phyloP scores from a whole-genome alignment of 2,888 invertebrate genomes.

The Cephus nigrinus region DNA sequence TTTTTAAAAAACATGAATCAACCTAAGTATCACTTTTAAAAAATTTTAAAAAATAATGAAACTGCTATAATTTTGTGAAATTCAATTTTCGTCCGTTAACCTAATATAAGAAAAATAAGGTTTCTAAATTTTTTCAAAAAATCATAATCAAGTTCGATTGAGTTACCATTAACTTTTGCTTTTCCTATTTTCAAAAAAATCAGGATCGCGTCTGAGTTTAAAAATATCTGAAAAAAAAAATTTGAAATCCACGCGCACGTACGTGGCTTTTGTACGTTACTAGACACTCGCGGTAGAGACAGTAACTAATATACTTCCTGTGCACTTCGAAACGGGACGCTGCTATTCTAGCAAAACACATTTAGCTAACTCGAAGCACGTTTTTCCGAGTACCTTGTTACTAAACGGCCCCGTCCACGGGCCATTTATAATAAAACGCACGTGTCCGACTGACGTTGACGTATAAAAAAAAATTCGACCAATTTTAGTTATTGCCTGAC shows the following conservation, averaged over 20 bases:
- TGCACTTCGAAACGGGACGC: slow-evolving; percentile 12
- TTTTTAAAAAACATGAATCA: not conserved
- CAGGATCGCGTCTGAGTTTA: not conserved
- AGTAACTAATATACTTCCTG: slow-evolving; percentile 23
- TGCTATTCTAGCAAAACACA: slow-evolving; percentile 16
- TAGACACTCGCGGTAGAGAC: slow-evolving; percentile 12
- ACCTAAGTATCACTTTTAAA: not conserved
- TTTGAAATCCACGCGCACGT: not conserved
- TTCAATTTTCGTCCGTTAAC: not conserved
- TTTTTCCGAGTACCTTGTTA: slow-evolving; percentile 14
- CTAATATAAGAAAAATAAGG: too few species aligned
- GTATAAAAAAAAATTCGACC: not conserved
- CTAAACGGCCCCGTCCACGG: slow-evolving; percentile 17
- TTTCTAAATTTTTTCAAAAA: too few species aligned
- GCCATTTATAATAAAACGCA: slow-evolving; percentile 20
- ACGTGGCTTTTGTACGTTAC: slow-evolving; percentile 7
- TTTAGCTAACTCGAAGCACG: slow-evolving; percentile 23
- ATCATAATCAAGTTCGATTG: too few species aligned
- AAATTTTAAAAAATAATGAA: not conserved
- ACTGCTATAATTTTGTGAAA: not conserved
- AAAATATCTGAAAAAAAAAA: not conserved
- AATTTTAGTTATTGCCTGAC: not conserved
- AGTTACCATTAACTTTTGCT: too few species aligned
- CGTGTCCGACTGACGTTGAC: slow-evolving; percentile 11
- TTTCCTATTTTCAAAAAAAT: not conserved